phyloP scores from a whole-genome alignment of 2,113 vertebrate species.

The Accipiter virgatus region DNA sequence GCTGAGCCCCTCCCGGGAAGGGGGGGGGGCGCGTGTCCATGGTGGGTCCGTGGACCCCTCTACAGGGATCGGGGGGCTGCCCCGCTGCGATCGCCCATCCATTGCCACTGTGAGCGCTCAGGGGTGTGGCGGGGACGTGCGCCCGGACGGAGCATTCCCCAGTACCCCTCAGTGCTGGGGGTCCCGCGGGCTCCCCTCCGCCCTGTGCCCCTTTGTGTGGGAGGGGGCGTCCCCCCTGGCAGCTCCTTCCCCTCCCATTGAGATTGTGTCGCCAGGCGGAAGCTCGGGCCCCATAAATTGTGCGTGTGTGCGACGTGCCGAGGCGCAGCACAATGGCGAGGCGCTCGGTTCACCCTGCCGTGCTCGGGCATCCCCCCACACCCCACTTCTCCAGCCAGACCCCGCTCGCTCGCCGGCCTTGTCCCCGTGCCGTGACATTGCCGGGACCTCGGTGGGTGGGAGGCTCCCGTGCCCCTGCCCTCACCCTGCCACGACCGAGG shows the following conservation, averaged over 20 bases:
- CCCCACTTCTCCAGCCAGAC: accelerated
- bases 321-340: conserved; percentile 57
- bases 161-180: accelerated
- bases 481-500: accelerated
- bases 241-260: conserved; percentile 6
- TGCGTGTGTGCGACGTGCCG: conserved; percentile 41
- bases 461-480: accelerated
- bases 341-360: background rate
- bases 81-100: background rate
- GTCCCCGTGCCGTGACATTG: background rate
- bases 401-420: background rate
- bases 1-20: background rate
- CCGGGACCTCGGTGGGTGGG: accelerated
- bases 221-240: background rate
- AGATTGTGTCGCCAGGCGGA: conserved; percentile 52
- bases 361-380: background rate
- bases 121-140: background rate
- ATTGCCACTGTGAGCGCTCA: background rate
- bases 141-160: background rate
- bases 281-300: conserved; percentile 60
- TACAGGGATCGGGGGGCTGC: background rate
- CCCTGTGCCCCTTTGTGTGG: background rate
- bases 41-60: background rate
- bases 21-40: too few species aligned
- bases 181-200: background rate